Conservation (phyloP, 2,113 vertebrate species). For the Naja naja region DNA sequence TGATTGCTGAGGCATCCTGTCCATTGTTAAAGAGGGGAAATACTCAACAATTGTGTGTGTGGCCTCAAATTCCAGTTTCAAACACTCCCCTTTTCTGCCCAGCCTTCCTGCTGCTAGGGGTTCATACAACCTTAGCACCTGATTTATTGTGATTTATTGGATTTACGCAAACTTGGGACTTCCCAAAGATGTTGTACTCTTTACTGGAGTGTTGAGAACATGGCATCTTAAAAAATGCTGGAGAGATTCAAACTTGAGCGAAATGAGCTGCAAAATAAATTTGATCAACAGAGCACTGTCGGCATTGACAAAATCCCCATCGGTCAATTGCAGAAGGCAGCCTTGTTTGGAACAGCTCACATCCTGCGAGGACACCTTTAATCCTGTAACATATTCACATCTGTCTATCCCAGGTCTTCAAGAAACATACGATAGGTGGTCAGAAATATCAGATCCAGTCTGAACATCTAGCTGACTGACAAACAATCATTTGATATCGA, state of each 20-base stretch:
- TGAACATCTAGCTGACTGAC: no score
- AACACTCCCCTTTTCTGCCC: background rate
- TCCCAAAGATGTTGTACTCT: background rate
- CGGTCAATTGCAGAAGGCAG: no score
- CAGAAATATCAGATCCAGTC: no score
- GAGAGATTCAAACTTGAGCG: background rate
- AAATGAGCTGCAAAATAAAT: no score
- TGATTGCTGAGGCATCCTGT: background rate
- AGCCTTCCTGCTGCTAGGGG: background rate
- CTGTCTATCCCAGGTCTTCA: no score
- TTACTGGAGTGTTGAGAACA: background rate
- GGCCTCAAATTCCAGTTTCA: background rate
- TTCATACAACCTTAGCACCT: background rate
- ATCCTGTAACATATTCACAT: no score
- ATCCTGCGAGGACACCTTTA: no score
- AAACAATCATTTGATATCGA: no score
- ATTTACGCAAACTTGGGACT: background rate
- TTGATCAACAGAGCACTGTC: no score
- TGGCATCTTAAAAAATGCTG: background rate
- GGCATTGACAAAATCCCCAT: no score
- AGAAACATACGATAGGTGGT: no score
- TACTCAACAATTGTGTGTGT: background rate
- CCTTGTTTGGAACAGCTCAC: no score
- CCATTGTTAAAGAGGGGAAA: background rate
- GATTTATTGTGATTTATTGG: background rate